A percentile compares a stretch with the other conserved stretches of the same genome.
Evolutionary conservation across 2,888 invertebrate species (phyloP).

Genomic region (Cantharis lateralis): DNA sequence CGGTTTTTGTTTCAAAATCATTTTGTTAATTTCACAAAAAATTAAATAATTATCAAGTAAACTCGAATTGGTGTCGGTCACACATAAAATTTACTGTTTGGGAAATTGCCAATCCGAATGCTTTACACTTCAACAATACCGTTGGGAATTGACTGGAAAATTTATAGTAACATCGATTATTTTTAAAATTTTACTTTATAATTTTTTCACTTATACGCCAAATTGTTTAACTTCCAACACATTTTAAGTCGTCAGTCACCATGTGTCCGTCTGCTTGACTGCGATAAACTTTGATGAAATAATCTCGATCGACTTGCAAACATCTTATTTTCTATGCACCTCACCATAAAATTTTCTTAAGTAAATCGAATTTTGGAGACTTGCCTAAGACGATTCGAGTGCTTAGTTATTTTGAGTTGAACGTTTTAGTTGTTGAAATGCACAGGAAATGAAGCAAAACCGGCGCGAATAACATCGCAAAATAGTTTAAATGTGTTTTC

Average conservation of each 20-base stretch:
- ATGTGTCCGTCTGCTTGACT: not conserved
- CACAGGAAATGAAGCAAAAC: not conserved
- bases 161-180: slow-evolving; percentile 8
- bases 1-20: not conserved
- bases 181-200: not conserved
- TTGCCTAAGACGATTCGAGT: not conserved
- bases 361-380: not conserved
- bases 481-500: not conserved
- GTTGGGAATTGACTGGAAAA: slow-evolving; percentile 16
- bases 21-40: not conserved
- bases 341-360: not conserved
- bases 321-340: not conserved
- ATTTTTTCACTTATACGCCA: not conserved
- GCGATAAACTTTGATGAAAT: not conserved
- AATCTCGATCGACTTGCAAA: not conserved
- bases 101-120: slow-evolving; percentile 18
- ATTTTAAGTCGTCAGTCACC: not conserved
- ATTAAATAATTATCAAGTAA: slow-evolving; percentile 4
- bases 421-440: slow-evolving; percentile 1
- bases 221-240: not conserved
- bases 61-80: slow-evolving; percentile 1
- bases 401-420: not conserved
- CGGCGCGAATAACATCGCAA: not conserved
- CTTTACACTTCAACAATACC: slow-evolving; percentile 19
- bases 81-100: slow-evolving; percentile 22